Evolutionary conservation across 2,113 vertebrate species (phyloP), one percentile per base, ranked within the genome.

Genomic region (Osmerus eperlanus): DNA sequence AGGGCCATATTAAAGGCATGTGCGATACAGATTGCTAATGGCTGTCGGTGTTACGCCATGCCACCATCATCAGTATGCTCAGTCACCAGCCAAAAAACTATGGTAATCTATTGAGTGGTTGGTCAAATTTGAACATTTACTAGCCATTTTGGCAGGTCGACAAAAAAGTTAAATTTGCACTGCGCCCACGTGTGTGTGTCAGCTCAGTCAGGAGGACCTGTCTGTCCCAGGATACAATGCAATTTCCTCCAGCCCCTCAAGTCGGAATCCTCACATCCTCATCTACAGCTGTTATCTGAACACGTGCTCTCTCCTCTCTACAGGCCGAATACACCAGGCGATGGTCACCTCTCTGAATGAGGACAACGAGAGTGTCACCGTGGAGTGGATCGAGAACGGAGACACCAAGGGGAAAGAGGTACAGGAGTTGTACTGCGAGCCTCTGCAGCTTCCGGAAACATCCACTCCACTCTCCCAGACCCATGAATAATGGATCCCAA

Each of bases 321-420:
- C 85, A 93, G 97, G 97, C 55, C 95, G 96, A 85, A 97, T 98
- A 91, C 97, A 99, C 80, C 94, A 99, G 90, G 96, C 97, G 68
- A 98, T 99, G 96, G 96, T 99, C 81, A 98, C 97, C 23, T 99
- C 96, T 11, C 84, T 97, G 82, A 97, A 98, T 83, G 95, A 97
- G 84, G 95, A 97, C 83, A 97, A 96, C 58, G 96, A 98, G 91
- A 98, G 97, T 6, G 95, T 97, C 80, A 99, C 96, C 9, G 97
- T 99, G 85, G 97, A 99, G 78, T 98, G 97, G 97, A 97, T 97
- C 85, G 97, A 99, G 94, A 98, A 97, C 91, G 96, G 96, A 81
- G 96, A 98, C 89, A 97, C 96, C 79, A 99, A 99, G 93, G 96
- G 96, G 81, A 99, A 99, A 92, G 96, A 98, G 93, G 97, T 97